Evolutionary conservation across 37 sponge, comb jelly and placozoan species (phyloP).

Genomic region (Corticium candelabrum): DNA sequence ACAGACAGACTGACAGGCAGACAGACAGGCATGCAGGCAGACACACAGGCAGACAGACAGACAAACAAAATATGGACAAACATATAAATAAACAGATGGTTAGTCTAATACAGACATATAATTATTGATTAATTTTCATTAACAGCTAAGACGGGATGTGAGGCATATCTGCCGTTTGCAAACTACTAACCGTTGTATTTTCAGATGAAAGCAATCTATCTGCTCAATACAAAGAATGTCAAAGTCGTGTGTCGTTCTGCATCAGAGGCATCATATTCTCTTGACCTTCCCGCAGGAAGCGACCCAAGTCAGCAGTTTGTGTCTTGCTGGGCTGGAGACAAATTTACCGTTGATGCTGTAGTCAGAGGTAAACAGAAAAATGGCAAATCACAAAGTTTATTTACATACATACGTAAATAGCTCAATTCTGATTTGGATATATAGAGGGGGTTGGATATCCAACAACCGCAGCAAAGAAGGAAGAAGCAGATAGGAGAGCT

Average conservation of each 20-base stretch:
- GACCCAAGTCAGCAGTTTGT: slow-evolving; percentile 25
- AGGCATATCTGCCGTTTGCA: no score
- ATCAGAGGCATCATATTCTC: neutral
- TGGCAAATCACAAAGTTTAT: no score
- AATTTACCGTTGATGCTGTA: slow-evolving; percentile 27
- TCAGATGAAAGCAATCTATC: neutral
- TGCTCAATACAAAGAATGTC: neutral
- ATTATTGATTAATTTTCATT: no score
- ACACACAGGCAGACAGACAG: no score
- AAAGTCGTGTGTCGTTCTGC: neutral
- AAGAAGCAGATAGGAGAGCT: slow-evolving; percentile 29
- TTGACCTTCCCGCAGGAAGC: slow-evolving; percentile 10
- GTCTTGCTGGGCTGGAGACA: slow-evolving; percentile 16
- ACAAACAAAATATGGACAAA: no score
- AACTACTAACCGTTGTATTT: neutral
- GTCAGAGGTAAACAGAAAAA: slow-evolving; percentile 38
- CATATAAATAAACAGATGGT: no score
- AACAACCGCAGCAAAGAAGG: slow-evolving; percentile 44
- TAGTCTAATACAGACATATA: no score
- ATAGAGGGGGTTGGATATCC: slow-evolving; percentile 55
- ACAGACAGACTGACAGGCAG: no score
- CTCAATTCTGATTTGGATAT: no score
- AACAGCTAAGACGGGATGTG: no score
- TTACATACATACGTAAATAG: neutral
- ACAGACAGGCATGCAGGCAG: no score